Conservation (phyloP, 2,113 vertebrate genomes). For the Tachysurus vachellii region DNA sequence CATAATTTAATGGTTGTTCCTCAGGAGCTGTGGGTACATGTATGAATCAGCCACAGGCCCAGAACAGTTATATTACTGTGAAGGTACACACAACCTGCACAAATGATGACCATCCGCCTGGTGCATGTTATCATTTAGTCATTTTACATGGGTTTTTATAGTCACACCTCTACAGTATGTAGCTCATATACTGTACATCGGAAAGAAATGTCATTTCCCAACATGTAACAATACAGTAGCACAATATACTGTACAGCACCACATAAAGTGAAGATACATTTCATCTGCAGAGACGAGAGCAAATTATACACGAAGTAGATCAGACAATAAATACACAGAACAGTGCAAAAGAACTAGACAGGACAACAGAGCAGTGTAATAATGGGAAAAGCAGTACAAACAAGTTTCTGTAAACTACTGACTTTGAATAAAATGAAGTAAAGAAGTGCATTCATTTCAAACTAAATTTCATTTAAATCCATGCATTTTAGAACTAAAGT, state of each 20-base stretch:
- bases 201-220: background rate
- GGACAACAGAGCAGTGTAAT: background rate
- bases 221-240: background rate
- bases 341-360: background rate
- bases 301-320: background rate
- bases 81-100: slow-evolving; percentile 45
- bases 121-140: slow-evolving; percentile 20
- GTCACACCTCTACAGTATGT: no score
- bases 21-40: slow-evolving; percentile 57
- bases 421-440: background rate
- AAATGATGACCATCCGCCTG: slow-evolving; percentile 11
- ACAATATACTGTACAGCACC: background rate
- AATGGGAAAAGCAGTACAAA: background rate
- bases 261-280: background rate
- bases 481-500: background rate
- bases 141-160: background rate
- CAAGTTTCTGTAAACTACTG: background rate
- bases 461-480: background rate
- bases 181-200: background rate
- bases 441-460: background rate
- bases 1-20: slow-evolving; percentile 71
- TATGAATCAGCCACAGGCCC: slow-evolving; percentile 62
- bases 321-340: background rate
- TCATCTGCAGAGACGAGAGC: background rate
- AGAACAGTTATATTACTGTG: slow-evolving; percentile 50